Evolutionary conservation across 2,888 invertebrate genomes (phyloP), one percentile per base, ranked within the genome.

Genomic region (Pheosia tremula): DNA sequence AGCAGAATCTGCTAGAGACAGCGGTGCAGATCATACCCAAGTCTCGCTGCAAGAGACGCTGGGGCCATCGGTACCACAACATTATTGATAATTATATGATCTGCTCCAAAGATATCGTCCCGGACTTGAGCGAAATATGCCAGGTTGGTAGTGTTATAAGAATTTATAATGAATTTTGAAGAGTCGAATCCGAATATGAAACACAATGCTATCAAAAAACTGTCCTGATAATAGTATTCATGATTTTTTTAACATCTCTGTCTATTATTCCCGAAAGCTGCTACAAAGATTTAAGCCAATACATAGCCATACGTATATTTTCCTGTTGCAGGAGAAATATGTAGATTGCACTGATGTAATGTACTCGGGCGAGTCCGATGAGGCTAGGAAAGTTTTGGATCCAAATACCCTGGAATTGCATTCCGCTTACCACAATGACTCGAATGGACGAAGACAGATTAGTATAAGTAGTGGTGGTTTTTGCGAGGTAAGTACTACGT

Each of bases 61-160:
- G 88, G 87, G 88, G 88, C 1, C 67, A 72, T 1, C 77, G 84
- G 0, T 88, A 88, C 68, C 79, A 83, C 60, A 84, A 84, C 54
- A 87, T 88, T 47, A 87, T 88, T n/a, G 86, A 87, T 1, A 86
- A 88, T 69, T 87, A 87, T 69, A 88, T 87, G 87, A 85, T 88
- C 39, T 88, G 88, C 55, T 79, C 85, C 0, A 84, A 80, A 61
- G 87, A 89, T 45, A 54, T 81, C 5, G 56, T 78, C 0, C 72
- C 82, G 0, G 85, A 88, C 3, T 68, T 85, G 5, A 81, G 79
- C 50, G 83, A 84, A 67, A 72, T 86, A 60, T 89, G 89, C 60
- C 67, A 72, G 64, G 88, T 87, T 53, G 68, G 78, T 58, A 11
- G 7, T 9, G 9, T 24, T 24, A 24, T 24, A 24, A 24, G 24